Base-by-base conservation (phyloP, 2,888 invertebrate genomes). In the Caenorhabditis macrosperma region DNA sequence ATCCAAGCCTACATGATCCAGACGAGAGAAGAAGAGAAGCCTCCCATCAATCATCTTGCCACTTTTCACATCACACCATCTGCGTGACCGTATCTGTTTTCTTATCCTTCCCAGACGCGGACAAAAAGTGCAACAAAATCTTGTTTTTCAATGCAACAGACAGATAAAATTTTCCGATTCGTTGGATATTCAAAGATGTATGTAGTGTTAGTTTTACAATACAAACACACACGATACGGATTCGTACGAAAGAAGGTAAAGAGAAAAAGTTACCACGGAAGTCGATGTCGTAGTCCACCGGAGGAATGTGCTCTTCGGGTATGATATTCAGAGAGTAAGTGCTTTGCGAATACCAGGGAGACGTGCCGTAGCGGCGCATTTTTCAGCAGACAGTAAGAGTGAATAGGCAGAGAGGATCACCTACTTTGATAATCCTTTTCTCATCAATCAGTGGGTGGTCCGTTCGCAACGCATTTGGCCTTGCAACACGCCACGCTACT, bases 241-340 rank as follows among this genome's bases (percentile, higher is more conserved):
- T 15, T 7, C 17, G 35, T 9, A 46, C 48, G 26, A 50, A 22
- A 28, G n/a, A n/a, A n/a, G n/a, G n/a, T n/a, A n/a, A n/a, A 44
- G 55, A 48, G 38, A 44, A 67, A 66, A 54, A 48, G 24, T 48
- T 63, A 78, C 78, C 78, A 72, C 52, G 57, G 54, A 71, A 81
- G 48, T 77, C 72, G 57, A 64, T 59, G 26, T 80, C 85, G 78
- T 86, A 85, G 63, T 85, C 85, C 24, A 82, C 69, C 7, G 83
- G 82, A 46, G 85, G 85, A 68, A 82, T 82, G 72, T 81, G 79
- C 68, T 87, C 86, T 63, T 87, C 87, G 26, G 86, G 87, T 52
- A 87, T 87, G 50, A 86, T 86, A 78, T 87, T 87, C 46, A 87
- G 72, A 5, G 86, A 86, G 78, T 84, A 87, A 28, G 86, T 86